A percentile compares a stretch with the other conserved stretches of the same genome.
phyloP scores from a whole-genome alignment of 2,113 vertebrate species.

The Ploceus nigricollis region DNA sequence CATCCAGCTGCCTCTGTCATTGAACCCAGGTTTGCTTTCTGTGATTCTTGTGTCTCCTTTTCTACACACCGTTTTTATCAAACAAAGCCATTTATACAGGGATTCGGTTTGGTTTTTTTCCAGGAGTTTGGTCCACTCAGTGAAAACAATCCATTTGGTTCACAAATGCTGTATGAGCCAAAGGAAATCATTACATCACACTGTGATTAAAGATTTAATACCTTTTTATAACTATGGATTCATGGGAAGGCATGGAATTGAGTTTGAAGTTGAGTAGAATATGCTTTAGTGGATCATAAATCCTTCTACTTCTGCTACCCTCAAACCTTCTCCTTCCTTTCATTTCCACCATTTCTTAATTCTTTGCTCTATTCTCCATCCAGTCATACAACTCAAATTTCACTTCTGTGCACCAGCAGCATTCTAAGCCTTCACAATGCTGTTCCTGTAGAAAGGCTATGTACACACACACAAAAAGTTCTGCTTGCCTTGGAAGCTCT shows the following conservation, averaged over 20 bases:
- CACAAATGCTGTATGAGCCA: neutral
- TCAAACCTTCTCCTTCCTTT: neutral
- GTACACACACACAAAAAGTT: neutral
- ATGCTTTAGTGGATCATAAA: neutral
- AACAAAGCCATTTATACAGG: neutral
- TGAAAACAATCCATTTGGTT: neutral
- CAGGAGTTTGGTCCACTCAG: neutral
- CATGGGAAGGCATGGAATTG: neutral
- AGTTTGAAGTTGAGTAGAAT: neutral
- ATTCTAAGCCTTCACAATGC: neutral
- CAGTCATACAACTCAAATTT: neutral
- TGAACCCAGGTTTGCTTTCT: neutral
- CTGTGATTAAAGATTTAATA: neutral
- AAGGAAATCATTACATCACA: neutral
- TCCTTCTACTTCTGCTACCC: neutral
- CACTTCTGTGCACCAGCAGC: neutral
- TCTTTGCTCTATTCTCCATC: neutral
- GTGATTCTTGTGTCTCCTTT: neutral
- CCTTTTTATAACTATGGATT: neutral
- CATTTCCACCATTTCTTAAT: neutral
- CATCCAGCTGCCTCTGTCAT: neutral
- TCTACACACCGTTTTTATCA: neutral
- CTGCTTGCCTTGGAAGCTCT: neutral
- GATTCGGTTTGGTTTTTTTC: neutral
- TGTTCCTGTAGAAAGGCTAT: neutral